A percentile compares a stretch with the other conserved stretches of the same genome.
phyloP scores from a whole-genome alignment of 2,797 vertebrate species.

The Diglossa cyanea region DNA sequence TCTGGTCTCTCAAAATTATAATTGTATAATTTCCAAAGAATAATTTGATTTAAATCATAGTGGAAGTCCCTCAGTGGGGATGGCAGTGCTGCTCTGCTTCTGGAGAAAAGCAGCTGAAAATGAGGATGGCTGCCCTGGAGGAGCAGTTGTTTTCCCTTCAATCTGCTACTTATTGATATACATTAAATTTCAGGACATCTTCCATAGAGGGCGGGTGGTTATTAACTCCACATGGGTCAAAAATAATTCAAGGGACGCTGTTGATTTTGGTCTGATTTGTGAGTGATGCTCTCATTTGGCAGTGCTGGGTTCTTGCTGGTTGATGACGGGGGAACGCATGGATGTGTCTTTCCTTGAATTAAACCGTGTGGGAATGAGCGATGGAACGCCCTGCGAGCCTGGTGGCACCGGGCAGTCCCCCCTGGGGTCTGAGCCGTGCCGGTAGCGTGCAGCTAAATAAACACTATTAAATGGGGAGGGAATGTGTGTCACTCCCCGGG shows the following conservation, averaged over 20 bases:
- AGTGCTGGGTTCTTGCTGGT: background rate
- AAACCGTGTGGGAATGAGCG: accelerated
- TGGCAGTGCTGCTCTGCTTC: background rate
- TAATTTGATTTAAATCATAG: accelerated
- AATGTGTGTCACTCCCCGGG: background rate
- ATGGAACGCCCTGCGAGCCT: accelerated
- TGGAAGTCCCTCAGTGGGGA: background rate
- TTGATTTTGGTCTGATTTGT: background rate
- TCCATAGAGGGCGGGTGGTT: accelerated
- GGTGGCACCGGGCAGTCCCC: background rate
- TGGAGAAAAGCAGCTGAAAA: background rate
- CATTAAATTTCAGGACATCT: background rate
- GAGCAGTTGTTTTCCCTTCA: background rate
- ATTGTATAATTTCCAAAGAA: background rate
- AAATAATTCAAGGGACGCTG: accelerated
- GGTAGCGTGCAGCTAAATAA: background rate
- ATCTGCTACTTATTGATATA: accelerated
- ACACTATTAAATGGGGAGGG: background rate
- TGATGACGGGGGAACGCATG: background rate
- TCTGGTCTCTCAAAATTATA: background rate
- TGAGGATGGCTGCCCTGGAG: background rate
- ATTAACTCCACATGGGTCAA: background rate
- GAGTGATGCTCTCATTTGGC: background rate
- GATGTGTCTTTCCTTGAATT: accelerated
- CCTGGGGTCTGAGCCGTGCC: background rate